These are phyloP conservation scores for Eurytoma californica DNA, from an alignment of 2,888 invertebrate genomes.

Conservation along the genomic window DNA sequence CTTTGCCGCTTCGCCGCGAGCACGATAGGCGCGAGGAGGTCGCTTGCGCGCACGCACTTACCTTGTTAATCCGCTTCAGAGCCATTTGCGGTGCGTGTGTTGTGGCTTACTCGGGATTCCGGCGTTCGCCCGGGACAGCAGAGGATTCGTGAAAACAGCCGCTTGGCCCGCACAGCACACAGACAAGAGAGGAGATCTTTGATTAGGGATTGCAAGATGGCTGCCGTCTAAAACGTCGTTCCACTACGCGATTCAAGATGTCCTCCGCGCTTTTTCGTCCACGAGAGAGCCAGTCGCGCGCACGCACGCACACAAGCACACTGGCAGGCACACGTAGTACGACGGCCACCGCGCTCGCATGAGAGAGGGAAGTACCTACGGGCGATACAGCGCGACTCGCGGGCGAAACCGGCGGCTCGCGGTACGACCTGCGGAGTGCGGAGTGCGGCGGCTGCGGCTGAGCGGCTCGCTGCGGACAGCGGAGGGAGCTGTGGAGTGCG, in stretches of 20 bases:
- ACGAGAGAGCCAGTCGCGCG: slow-evolving; percentile 16
- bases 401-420: too few species aligned
- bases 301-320: slow-evolving; percentile 12
- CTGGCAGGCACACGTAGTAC: neutral
- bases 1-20: slow-evolving; percentile 2
- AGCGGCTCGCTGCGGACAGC: too few species aligned
- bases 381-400: neutral
- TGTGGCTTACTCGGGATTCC: slow-evolving; percentile 44
- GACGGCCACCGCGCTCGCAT: too few species aligned
- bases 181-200: slow-evolving; percentile 82
- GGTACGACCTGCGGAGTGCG: too few species aligned
- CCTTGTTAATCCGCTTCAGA: slow-evolving; percentile 98
- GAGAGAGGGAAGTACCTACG: neutral
- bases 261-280: slow-evolving; percentile 52
- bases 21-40: neutral
- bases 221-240: slow-evolving; percentile 86
- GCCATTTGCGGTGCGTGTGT: slow-evolving; percentile 81
- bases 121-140: slow-evolving; percentile 41
- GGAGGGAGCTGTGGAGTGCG: neutral
- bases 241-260: slow-evolving; percentile 82
- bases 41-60: slow-evolving; percentile 76
- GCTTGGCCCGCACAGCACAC: slow-evolving; percentile 79
- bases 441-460: too few species aligned
- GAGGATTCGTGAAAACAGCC: slow-evolving; percentile 28
- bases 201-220: slow-evolving; percentile 92